A percentile compares a stretch with the other conserved stretches of the same genome.
phyloP scores from a whole-genome alignment of 2,113 vertebrate genomes.

The Geococcyx californianus region DNA sequence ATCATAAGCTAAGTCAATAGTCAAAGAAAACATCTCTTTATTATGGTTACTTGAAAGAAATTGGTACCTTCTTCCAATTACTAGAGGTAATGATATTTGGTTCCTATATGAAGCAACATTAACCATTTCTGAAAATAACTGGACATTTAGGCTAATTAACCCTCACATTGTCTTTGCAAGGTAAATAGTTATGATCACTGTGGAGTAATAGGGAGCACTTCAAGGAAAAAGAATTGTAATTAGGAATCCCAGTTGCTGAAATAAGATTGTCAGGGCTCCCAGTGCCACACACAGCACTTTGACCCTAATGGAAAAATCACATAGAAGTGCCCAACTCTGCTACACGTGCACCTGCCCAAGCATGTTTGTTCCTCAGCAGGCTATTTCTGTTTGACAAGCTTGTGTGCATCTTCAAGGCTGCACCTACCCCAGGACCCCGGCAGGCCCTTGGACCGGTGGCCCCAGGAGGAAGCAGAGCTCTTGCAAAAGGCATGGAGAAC shows the following conservation, averaged over 20 bases:
- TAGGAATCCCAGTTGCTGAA: background rate
- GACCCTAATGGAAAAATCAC: background rate
- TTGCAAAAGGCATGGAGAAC: background rate
- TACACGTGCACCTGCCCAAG: rapidly evolving
- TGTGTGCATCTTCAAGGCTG: background rate
- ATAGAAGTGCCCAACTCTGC: background rate
- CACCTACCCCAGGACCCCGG: background rate
- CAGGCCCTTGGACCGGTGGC: rapidly evolving
- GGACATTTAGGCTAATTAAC: background rate
- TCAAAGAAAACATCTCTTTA: background rate
- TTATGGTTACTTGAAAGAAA: background rate
- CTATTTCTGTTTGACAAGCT: background rate
- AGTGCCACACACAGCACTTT: rapidly evolving
- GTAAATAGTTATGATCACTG: background rate
- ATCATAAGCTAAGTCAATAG: background rate
- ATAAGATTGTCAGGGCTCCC: background rate
- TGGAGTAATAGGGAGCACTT: background rate
- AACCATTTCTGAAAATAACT: background rate
- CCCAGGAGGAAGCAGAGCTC: background rate
- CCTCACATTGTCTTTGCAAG: background rate
- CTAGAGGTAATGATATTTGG: background rate
- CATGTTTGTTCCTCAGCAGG: background rate
- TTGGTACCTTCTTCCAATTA: background rate
- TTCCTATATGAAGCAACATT: background rate
- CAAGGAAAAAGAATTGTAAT: background rate